Evolutionary conservation across 2,888 invertebrate genomes (phyloP), one percentile per base, ranked within the genome.

Genomic region (Drosophila mulleri): DNA sequence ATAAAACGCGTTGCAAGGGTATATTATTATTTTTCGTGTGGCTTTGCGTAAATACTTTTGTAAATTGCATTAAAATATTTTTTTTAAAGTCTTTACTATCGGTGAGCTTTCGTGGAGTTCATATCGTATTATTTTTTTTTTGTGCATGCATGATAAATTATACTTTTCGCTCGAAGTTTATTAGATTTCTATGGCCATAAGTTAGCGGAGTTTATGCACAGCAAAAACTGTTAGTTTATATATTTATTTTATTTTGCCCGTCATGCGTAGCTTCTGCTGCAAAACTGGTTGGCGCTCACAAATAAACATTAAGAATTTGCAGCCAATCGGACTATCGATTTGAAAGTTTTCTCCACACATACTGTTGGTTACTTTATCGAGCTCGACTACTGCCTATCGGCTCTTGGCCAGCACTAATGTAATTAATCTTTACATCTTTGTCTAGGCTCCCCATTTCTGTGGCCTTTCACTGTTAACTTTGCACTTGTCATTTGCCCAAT

Each of bases 51-150:
- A 20, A 47, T 37, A 32, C 5, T 18, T 68, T 69, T 63, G 61
- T 70, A 73, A 83, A 87, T 81, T 81, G 60, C 67, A 87, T 78
- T 68, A 60, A 29, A 35, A 52, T 32, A 37, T 29, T 48, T 39
- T 26, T 48, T 8, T 2, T n/a, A n/a, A 23, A 39, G 16, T 14
- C 12, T 14, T 16, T 45, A 23, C 8, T 23, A 14, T 23, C 8
- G 44, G 20, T 7, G 7, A 44, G 12, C 20, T 44, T 44, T 20
- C 20, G 14, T 52, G 35, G n/a, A 66, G 65, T 66, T 67, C 39
- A 53, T 54, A 53, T 42, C 14, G 18, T 18, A 35, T 57, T 26
- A 3, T 4, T 0, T 8, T 9, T 29, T 20, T 3, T 18, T 8
- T 39, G n/a, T 39, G 11, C 39, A 39, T 8, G 57, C 32, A 47